Evolutionary conservation across 2,797 vertebrate species (phyloP), one percentile per base, ranked within the genome.

Genomic region (Selene dorsalis): DNA sequence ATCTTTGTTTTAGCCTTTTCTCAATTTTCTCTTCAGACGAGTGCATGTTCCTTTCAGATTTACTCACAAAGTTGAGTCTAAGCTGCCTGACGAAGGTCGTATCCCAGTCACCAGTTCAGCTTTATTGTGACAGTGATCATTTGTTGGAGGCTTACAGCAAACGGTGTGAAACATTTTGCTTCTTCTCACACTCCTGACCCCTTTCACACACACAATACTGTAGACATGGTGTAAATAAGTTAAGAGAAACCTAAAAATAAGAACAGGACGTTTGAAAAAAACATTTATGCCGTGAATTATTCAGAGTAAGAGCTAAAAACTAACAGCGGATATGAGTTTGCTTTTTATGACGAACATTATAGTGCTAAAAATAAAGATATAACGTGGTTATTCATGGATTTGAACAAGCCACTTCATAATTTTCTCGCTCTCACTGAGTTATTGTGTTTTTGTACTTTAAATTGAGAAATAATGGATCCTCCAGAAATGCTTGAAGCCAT

Each of bases 211-310:
- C 69, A 66, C 60, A 32, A 4, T 59, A 56, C 59, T 75, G 64
- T 70, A 57, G 64, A 53, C 47, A 28, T 5, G 10, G 55, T 73
- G 58, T 85, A 60, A 82, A 79, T 84, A 88, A 86, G 57, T 84
- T 39, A 84, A 79, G 60, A 80, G 63, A 59, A 81, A 65, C n/a
- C 81, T 82, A 76, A 88, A 89, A 87, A 81, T 73, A 85, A 74
- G 57, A 72, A 13, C 58, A 16, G 62, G 30, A n/a, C 74, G 80
- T 83, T 79, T 81, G 70, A 69, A 89, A 89, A 80, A 69, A 56
- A n/a, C 22, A 63, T 52, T 55, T 74, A 28, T 63, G 11, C 32
- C 30, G 61, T 90, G 68, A 88, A 88, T 88, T 86, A 91, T 91
- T 90, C 75, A 87, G 43, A 57, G 20, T 12, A 16, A 83, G 45